Percentiles rank a stretch among this genome's conserved stretches.
phyloP scores from a whole-genome alignment of 2,113 vertebrate genomes.

The Elanoides forficatus region DNA sequence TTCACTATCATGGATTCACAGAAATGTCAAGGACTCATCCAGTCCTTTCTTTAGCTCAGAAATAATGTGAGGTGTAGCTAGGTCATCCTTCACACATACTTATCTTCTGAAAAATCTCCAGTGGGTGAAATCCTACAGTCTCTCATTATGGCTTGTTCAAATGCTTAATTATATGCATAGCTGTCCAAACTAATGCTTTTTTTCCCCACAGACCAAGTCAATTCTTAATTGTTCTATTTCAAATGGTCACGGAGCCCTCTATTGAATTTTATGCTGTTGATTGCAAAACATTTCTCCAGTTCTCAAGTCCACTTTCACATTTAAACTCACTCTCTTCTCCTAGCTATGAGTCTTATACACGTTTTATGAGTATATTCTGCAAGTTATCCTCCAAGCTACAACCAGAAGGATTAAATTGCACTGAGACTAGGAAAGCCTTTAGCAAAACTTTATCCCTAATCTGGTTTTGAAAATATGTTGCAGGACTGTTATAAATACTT shows the following conservation, averaged over 20 bases:
- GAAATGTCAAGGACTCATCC: background rate
- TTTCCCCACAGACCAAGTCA: background rate
- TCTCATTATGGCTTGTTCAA: background rate
- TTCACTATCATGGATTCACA: background rate
- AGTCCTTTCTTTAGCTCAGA: background rate
- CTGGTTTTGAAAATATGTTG: background rate
- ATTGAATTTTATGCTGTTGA: background rate
- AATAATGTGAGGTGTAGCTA: background rate
- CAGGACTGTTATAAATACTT: background rate
- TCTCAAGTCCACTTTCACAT: background rate
- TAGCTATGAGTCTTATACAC: background rate
- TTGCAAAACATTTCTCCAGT: background rate
- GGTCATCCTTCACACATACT: background rate
- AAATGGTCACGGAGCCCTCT: background rate
- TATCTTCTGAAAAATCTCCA: background rate
- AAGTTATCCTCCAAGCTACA: background rate
- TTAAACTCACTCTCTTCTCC: background rate
- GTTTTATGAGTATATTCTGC: background rate
- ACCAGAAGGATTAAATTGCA: background rate
- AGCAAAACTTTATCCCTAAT: background rate
- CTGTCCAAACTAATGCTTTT: background rate
- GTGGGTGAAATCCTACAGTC: background rate
- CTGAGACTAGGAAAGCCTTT: background rate
- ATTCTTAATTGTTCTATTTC: background rate
- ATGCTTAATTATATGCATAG: background rate